phyloP scores from a whole-genome alignment of 2,797 vertebrate genomes.

The Enteromius treurensis region DNA sequence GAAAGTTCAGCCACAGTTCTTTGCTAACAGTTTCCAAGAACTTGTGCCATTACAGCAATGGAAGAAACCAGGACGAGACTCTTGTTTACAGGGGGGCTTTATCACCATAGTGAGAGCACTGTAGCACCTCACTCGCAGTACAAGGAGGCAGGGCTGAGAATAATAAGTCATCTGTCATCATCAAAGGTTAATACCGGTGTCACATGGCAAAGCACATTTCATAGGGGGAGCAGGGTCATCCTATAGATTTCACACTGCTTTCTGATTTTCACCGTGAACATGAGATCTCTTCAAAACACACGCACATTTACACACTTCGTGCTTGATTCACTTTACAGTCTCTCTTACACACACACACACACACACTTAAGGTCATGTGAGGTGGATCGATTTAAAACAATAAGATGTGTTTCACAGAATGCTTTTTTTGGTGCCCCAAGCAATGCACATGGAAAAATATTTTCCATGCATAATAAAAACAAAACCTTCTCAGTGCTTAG shows the following conservation, averaged over 20 bases:
- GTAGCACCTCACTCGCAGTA: conserved; percentile 3
- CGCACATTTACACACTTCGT: conserved; percentile 16
- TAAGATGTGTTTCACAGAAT: neutral
- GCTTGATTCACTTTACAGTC: conserved; percentile 10
- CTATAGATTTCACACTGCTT: conserved; percentile 75
- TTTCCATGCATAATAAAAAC: neutral
- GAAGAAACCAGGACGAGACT: conserved; percentile 8
- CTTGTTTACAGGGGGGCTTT: conserved; percentile 20
- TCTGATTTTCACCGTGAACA: conserved; percentile 76
- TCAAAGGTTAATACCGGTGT: conserved; percentile 75
- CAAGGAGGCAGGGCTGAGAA: conserved; percentile 70
- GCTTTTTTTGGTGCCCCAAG: neutral
- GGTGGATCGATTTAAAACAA: neutral
- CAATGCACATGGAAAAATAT: neutral
- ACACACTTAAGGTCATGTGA: conserved; percentile 9
- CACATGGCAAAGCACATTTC: conserved; percentile 39
- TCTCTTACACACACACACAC: conserved; percentile 1
- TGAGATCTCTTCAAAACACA: conserved; percentile 61
- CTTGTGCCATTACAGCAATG: conserved; percentile 15
- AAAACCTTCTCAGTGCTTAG: conserved; percentile 1
- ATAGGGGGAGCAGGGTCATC: conserved; percentile 59
- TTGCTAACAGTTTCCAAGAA: conserved; percentile 24
- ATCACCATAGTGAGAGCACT: conserved; percentile 6
- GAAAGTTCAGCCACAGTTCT: conserved; percentile 48
- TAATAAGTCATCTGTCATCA: conserved; percentile 68